Conservation (phyloP, 92 coral and sea anemone genomes). For the Hydrozoanthus gracilis region DNA sequence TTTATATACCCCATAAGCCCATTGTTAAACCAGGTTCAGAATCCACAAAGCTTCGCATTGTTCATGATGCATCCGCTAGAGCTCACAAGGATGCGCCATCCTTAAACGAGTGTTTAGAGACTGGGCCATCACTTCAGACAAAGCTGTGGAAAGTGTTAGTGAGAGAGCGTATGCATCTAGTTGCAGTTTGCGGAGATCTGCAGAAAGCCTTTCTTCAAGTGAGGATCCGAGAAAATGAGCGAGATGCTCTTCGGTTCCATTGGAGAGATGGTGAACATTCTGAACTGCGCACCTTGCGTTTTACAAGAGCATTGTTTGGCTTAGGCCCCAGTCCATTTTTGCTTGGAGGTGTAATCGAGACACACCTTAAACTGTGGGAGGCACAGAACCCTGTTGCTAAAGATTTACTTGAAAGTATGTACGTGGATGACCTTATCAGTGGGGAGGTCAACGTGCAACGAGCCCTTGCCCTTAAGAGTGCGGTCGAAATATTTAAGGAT, state of each 20-base stretch:
- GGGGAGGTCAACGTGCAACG: constrained; percentile 18
- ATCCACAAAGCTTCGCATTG: constrained; percentile 8
- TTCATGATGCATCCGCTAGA: constrained; percentile 17
- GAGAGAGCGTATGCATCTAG: constrained; percentile 4
- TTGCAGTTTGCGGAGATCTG: neutral
- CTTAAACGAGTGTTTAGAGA: constrained; percentile 13
- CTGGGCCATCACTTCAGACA: constrained; percentile 3
- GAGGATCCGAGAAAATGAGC: constrained; percentile 2
- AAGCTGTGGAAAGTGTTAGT: constrained; percentile 23
- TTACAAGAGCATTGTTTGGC: constrained; percentile 11
- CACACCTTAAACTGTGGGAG: constrained; percentile 28
- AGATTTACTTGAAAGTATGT: constrained; percentile 18
- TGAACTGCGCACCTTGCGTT: constrained; percentile 6
- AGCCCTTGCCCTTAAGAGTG: constrained; percentile 27
- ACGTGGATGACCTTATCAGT: constrained; percentile 34
- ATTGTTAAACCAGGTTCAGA: constrained; percentile 25
- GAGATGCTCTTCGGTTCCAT: constrained; percentile 25
- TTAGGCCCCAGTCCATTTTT: neutral
- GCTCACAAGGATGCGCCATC: constrained; percentile 28
- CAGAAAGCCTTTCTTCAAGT: constrained; percentile 28
- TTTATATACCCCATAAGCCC: constrained; percentile 38
- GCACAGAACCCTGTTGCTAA: constrained; percentile 15
- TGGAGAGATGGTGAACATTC: neutral
- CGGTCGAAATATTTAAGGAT: constrained; percentile 40
- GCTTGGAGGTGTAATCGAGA: constrained; percentile 24